Evolutionary conservation across 2,797 vertebrate genomes (phyloP).

Genomic region (Paramormyrops hopkinsi): DNA sequence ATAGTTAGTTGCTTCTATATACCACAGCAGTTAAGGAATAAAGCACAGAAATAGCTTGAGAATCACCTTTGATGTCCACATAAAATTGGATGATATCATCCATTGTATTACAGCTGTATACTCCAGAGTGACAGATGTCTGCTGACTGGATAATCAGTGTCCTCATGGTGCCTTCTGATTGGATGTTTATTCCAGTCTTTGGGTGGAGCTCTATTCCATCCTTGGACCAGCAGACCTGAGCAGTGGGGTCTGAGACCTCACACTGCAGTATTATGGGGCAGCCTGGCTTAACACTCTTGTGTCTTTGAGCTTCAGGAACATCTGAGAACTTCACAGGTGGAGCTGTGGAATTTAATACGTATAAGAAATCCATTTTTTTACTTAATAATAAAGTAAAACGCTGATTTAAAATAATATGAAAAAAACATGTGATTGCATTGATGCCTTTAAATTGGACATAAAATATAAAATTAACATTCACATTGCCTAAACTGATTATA

Average conservation of each 20-base stretch:
- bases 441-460: background rate
- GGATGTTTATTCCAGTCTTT: slow-evolving; percentile 54
- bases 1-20: slow-evolving; percentile 15
- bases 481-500: background rate
- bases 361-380: slow-evolving; percentile 13
- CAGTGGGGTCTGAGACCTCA: slow-evolving; percentile 55
- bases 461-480: slow-evolving; percentile 1
- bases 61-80: slow-evolving; percentile 70
- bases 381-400: background rate
- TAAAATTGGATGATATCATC: slow-evolving; percentile 57
- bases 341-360: slow-evolving; percentile 14
- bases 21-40: slow-evolving; percentile 1
- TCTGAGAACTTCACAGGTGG: slow-evolving; percentile 34
- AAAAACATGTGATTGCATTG: background rate
- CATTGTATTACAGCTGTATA: slow-evolving; percentile 53
- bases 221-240: slow-evolving; percentile 57
- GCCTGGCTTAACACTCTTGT: slow-evolving; percentile 41
- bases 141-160: slow-evolving; percentile 50
- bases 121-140: slow-evolving; percentile 52
- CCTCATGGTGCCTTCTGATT: slow-evolving; percentile 51
- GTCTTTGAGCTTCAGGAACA: slow-evolving; percentile 32
- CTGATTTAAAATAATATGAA: background rate
- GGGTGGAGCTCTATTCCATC: slow-evolving; percentile 53
- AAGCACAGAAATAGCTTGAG: slow-evolving; percentile 30
- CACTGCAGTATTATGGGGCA: slow-evolving; percentile 58